Percentiles rank a stretch among this genome's conserved stretches.
These are phyloP conservation scores for Sternarchorhynchus goeldii DNA, from an alignment of 2,797 vertebrate species.

Conservation along the genomic window DNA sequence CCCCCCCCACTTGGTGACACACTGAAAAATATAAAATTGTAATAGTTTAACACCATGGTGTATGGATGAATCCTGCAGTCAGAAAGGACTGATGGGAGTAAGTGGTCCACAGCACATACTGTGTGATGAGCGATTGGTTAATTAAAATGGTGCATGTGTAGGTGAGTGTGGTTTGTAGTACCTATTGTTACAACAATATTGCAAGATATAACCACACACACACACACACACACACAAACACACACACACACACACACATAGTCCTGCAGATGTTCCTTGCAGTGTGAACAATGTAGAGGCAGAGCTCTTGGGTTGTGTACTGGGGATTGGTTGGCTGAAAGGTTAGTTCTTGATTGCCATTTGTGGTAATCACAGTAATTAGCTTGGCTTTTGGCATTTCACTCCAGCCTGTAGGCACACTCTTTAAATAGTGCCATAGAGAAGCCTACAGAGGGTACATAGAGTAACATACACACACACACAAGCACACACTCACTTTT, in stretches of 20 bases:
- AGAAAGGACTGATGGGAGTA: conserved; percentile 23
- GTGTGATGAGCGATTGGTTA: conserved; percentile 35
- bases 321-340: conserved; percentile 22
- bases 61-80: conserved; percentile 23
- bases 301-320: conserved; percentile 1
- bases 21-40: neutral
- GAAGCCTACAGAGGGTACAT: conserved; percentile 15
- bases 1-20: neutral
- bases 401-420: conserved; percentile 33
- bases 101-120: conserved; percentile 12
- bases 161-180: conserved; percentile 1
- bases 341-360: conserved; percentile 55
- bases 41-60: conserved; percentile 1
- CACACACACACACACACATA: neutral
- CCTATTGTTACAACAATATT: conserved; percentile 29
- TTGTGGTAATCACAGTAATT: conserved; percentile 53
- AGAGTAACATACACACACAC: neutral
- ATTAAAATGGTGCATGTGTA: conserved; percentile 20
- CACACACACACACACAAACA: neutral
- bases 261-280: conserved; percentile 15
- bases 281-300: conserved; percentile 42
- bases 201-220: neutral
- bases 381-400: conserved; percentile 51
- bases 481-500: neutral
- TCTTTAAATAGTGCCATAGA: conserved; percentile 36